These are phyloP conservation scores for Clivina fossor DNA, from an alignment of 2,888 invertebrate genomes.

Conservation along the genomic window DNA sequence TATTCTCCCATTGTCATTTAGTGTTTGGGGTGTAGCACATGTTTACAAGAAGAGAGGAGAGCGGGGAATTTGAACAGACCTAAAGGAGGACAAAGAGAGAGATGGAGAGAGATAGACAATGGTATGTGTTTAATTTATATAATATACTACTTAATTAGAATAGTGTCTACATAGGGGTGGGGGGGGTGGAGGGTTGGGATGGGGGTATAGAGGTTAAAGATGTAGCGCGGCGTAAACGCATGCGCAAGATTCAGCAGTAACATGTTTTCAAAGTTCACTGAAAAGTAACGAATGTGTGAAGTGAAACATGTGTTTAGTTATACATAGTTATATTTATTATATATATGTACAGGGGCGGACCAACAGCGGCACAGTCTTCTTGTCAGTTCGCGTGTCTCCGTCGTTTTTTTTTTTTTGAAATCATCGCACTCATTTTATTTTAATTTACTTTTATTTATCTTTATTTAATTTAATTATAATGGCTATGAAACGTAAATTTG, in stretches of 20 bases:
- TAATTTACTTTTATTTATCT: too few species aligned
- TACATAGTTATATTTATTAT: too few species aligned
- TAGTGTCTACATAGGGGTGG: neutral
- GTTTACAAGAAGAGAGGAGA: neutral
- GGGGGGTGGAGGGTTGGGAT: neutral
- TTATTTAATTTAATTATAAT: too few species aligned
- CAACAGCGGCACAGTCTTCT: slow-evolving; percentile 15
- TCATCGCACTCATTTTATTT: slow-evolving; percentile 18
- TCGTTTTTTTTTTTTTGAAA: too few species aligned
- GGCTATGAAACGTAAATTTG: slow-evolving; percentile 32
- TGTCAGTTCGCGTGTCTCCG: slow-evolving; percentile 8
- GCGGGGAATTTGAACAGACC: too few species aligned
- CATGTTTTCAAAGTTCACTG: slow-evolving; percentile 32
- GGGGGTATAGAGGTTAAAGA: neutral
- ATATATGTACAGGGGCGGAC: slow-evolving; percentile 29
- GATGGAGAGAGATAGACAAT: too few species aligned
- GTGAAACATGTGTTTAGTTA: slow-evolving; percentile 32
- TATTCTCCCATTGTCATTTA: neutral
- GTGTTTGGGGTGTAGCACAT: neutral
- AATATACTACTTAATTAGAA: neutral
- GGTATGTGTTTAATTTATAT: too few species aligned
- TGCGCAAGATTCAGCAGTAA: slow-evolving; percentile 18
- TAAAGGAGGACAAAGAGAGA: too few species aligned
- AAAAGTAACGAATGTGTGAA: slow-evolving; percentile 32
- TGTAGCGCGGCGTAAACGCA: slow-evolving; percentile 8